phyloP scores from a whole-genome alignment of 2,888 invertebrate genomes.

The Trachelus iudaicus region DNA sequence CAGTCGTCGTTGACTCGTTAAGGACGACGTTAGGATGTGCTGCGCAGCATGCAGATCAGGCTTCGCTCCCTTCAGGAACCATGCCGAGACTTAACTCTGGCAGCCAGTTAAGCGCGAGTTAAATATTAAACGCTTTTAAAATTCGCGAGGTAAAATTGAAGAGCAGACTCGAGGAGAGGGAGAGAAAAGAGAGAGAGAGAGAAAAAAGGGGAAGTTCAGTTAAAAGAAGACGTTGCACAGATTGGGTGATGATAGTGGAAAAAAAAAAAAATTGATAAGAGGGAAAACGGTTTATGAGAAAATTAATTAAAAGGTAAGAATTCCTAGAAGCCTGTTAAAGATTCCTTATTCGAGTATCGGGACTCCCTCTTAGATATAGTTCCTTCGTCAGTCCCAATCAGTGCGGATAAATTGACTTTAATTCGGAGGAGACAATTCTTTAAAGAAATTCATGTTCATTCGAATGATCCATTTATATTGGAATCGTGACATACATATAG shows the following conservation, averaged over 20 bases:
- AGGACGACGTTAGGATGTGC: constrained; percentile 50
- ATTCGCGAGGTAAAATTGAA: constrained; percentile 47
- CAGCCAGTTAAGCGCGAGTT: constrained; percentile 40
- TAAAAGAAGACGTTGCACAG: constrained; percentile 25
- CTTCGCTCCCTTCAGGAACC: constrained; percentile 25
- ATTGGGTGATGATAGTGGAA: constrained; percentile 27
- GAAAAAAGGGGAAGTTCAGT: constrained; percentile 10
- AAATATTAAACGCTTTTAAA: constrained; percentile 56
- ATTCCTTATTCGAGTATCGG: not conserved
- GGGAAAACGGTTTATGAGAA: constrained; percentile 36
- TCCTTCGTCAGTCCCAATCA: not conserved
- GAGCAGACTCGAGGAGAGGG: constrained; percentile 11
- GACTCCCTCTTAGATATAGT: not conserved
- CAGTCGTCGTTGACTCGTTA: constrained; percentile 55
- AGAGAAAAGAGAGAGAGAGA: constrained; percentile 24
- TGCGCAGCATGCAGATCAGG: constrained; percentile 56
- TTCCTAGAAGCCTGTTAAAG: not conserved
- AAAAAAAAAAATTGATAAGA: constrained; percentile 38
- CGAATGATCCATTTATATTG: not conserved
- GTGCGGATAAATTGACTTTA: not conserved
- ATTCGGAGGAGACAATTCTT: not conserved
- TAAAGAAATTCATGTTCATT: not conserved
- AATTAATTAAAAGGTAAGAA: constrained; percentile 40
- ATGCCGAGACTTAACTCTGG: constrained; percentile 8
- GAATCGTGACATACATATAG: not conserved